Percentiles rank a stretch among this genome's conserved stretches.
Evolutionary conservation across 2,888 invertebrate genomes (phyloP).

Genomic region (Athalia cordata): DNA sequence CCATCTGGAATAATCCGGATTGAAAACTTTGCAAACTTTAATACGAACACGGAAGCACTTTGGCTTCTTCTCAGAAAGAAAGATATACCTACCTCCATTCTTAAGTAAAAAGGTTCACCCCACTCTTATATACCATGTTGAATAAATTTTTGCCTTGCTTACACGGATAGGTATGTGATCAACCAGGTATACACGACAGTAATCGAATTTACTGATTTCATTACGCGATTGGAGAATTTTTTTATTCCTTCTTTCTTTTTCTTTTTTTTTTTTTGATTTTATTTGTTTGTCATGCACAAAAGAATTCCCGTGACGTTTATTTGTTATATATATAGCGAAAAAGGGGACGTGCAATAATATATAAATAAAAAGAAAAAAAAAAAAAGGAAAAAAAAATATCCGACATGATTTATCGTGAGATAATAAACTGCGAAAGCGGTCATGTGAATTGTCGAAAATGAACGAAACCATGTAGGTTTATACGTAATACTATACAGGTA

Average conservation of each 20-base stretch:
- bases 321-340: too few relatives aligned
- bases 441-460: neutral
- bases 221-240: too few relatives aligned
- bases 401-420: neutral
- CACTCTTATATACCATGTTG: neutral
- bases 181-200: neutral
- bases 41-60: slow-evolving; percentile 30
- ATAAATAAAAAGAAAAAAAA: neutral
- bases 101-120: neutral
- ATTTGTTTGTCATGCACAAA: too few relatives aligned
- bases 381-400: neutral
- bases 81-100: neutral
- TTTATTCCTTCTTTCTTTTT: too few relatives aligned
- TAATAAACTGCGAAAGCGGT: neutral
- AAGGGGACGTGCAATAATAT: too few relatives aligned
- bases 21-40: slow-evolving; percentile 39
- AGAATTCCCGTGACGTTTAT: too few relatives aligned
- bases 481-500: neutral
- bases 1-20: slow-evolving; percentile 45
- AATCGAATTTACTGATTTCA: neutral
- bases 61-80: slow-evolving; percentile 3
- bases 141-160: too few relatives aligned
- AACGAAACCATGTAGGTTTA: too few relatives aligned
- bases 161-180: too few relatives aligned
- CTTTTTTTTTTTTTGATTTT: too few relatives aligned